Percentiles rank a stretch among this genome's conserved stretches.
Evolutionary conservation across 1,140 invertebrate species (phyloP).

Genomic region (Caenorhabditis briggsae): DNA sequence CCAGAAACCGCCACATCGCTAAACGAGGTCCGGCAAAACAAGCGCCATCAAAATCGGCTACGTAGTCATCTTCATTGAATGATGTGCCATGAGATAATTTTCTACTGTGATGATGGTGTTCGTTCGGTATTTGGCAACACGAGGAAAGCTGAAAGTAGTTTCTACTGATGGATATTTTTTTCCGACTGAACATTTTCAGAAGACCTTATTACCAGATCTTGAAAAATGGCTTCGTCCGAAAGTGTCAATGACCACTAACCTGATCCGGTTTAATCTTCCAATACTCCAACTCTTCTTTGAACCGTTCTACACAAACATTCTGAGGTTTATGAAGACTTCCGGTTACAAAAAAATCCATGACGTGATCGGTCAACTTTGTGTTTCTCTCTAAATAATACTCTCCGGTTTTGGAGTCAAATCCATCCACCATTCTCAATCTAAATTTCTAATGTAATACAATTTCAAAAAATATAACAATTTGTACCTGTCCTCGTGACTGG

Average conservation of each 20-base stretch:
- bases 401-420: constrained; percentile 66
- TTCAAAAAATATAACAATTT: background rate
- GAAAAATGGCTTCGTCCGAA: background rate
- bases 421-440: constrained; percentile 65
- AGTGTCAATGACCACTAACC: background rate
- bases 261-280: constrained; percentile 77
- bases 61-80: constrained; percentile 66
- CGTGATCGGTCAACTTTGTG: constrained; percentile 70
- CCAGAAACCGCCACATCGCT: constrained; percentile 73
- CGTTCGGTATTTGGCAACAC: constrained; percentile 65
- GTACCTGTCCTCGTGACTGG: constrained; percentile 54
- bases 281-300: constrained; percentile 79
- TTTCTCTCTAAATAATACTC: constrained; percentile 77
- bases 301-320: constrained; percentile 79
- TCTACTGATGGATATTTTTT: background rate
- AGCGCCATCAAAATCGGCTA: constrained; percentile 72
- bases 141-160: constrained; percentile 68
- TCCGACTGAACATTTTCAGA: background rate
- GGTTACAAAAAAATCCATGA: constrained; percentile 76
- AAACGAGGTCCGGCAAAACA: constrained; percentile 68
- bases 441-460: background rate
- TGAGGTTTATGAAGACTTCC: constrained; percentile 80
- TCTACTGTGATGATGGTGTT: background rate
- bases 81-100: constrained; percentile 62
- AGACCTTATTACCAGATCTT: too few relatives aligned